These are phyloP conservation scores for Drosophila nr. perissopoda DNA, from an alignment of 2,888 invertebrate species.

Conservation along the genomic window DNA sequence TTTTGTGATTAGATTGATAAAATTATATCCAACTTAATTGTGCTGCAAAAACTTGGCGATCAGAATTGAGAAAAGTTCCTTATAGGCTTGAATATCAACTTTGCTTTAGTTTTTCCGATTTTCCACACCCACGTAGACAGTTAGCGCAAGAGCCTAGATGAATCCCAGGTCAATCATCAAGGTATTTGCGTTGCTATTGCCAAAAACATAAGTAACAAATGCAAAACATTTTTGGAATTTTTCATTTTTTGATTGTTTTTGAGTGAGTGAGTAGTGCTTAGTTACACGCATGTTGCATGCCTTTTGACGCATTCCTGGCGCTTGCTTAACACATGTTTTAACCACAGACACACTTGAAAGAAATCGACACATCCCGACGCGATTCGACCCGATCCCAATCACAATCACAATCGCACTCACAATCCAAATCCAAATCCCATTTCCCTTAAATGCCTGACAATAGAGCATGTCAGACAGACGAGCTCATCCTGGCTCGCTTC, in stretches of 20 bases:
- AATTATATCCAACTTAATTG: neutral
- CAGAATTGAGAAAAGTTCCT: neutral
- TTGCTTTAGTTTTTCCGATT: neutral
- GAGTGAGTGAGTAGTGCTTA: constrained; percentile 10
- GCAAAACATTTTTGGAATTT: neutral
- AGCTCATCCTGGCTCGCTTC: constrained; percentile 39
- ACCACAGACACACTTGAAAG: neutral
- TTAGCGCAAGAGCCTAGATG: neutral
- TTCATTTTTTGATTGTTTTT: neutral
- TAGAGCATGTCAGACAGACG: constrained; percentile 53
- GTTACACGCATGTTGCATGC: constrained; percentile 23
- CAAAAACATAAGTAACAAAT: neutral
- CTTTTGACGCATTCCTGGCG: constrained; percentile 52
- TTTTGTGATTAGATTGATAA: neutral
- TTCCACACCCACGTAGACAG: neutral
- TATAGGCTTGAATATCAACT: neutral
- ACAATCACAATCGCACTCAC: neutral
- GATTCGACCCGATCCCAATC: constrained; percentile 8
- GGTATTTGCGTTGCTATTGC: neutral
- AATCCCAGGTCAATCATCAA: neutral
- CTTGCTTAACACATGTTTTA: constrained; percentile 66
- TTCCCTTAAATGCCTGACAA: constrained; percentile 69
- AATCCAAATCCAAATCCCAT: constrained; percentile 49
- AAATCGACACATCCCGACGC: neutral
- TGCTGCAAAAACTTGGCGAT: neutral